Evolutionary conservation across 2,888 invertebrate species (phyloP), one percentile per base, ranked within the genome.

Genomic region (Notocelia uddmanniana): DNA sequence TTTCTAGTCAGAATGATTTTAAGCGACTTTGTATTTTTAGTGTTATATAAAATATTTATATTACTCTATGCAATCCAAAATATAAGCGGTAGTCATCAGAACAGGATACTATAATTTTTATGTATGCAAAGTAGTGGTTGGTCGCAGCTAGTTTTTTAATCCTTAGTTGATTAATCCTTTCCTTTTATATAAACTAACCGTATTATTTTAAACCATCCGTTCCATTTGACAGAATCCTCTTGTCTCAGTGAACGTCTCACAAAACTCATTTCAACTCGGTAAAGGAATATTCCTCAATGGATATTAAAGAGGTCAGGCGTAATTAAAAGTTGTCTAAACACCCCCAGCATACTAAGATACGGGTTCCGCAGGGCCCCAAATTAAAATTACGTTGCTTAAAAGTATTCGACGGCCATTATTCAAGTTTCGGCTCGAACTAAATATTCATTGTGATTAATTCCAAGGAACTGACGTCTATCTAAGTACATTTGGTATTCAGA

Each of bases 201-300:
- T 8, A 9, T 34, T 9, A 34, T 34, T 34, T 34, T 6, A 10
- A 45, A 15, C 45, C 5, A 45, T n/a, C 8, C 48, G 8, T 48
- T 48, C 48, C 18, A 48, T n/a, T 8, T 18, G 8, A 18, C 48
- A 48, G 8, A n/a, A n/a, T 45, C 18, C n/a, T n/a, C 15, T 34
- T 37, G 37, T 37, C 37, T 13, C 37, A n/a, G n/a, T 37, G n/a
- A 45, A 15, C 15, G 6, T 45, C 15, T 45, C 31, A 6, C 23
- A 60, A 52, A 52, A 52, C 52, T 21, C 21, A 64, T 37, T 64
- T 23, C 37, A 50, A 52, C 50, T 63, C 26, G n/a, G 48, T 37
- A 64, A 54, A 64, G 23, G n/a, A 23, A 64, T 37, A 64, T 64
- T 34, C 62, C 63, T 52, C 64, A 64, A 64, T 52, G 63, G 63